Percentiles rank a stretch among this genome's conserved stretches.
These are phyloP conservation scores for Nyleta sp. DNA, from an alignment of 2,888 invertebrate genomes.

Conservation along the genomic window DNA sequence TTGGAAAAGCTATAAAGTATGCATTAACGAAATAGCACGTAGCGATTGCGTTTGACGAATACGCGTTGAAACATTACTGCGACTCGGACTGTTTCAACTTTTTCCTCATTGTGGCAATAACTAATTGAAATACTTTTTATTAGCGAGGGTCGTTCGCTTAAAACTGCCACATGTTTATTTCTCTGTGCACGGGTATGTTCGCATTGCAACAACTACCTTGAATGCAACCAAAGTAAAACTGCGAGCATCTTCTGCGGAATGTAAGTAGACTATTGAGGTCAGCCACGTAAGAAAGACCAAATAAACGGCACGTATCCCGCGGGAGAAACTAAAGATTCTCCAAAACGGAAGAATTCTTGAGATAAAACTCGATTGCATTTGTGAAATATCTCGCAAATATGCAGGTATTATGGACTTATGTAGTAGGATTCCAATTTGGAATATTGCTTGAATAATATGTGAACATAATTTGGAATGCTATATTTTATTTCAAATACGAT, in stretches of 20 bases:
- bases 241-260: constrained; percentile 53
- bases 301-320: constrained; percentile 56
- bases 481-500: constrained; percentile 9
- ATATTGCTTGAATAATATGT: constrained; percentile 43
- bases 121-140: constrained; percentile 35
- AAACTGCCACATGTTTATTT: constrained; percentile 42
- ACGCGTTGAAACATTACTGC: neutral
- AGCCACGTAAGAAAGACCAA: constrained; percentile 59
- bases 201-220: constrained; percentile 41
- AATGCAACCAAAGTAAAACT: constrained; percentile 56
- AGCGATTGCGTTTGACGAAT: constrained; percentile 14
- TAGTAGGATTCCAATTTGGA: constrained; percentile 39
- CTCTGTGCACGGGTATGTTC: constrained; percentile 29
- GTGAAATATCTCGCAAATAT: constrained; percentile 57
- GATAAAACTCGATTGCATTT: constrained; percentile 59
- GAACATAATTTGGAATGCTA: constrained; percentile 29
- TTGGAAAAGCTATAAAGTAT: neutral
- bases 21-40: constrained; percentile 4
- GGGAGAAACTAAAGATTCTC: constrained; percentile 59
- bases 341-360: constrained; percentile 55
- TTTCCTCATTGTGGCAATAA: neutral
- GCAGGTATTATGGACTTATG: constrained; percentile 35
- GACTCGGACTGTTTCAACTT: neutral
- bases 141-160: constrained; percentile 1
- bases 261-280: constrained; percentile 60